phyloP scores from a whole-genome alignment of 2,797 vertebrate genomes.

The Jordanella pulchra region DNA sequence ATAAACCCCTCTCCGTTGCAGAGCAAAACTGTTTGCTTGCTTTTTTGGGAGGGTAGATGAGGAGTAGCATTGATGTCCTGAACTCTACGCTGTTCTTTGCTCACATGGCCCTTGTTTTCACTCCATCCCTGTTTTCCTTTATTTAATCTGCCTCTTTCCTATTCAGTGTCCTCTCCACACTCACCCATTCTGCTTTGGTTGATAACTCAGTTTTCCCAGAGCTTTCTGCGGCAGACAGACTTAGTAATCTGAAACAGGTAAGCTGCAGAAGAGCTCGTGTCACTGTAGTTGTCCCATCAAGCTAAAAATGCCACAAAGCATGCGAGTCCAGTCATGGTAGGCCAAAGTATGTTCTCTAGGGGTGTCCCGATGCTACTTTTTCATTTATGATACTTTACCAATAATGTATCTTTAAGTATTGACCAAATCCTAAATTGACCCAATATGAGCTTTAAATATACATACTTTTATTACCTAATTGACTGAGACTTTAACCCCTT shows the following conservation, averaged over 20 bases:
- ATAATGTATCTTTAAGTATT: no score
- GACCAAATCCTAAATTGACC: no score
- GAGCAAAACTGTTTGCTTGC: constrained; percentile 41
- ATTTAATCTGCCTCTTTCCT: constrained; percentile 28
- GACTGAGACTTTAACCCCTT: no score
- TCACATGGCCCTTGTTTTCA: constrained; percentile 9
- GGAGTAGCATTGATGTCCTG: constrained; percentile 8
- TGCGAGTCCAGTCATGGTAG: constrained; percentile 46
- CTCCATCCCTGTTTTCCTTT: constrained; percentile 31
- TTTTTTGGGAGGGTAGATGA: neutral
- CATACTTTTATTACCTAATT: no score
- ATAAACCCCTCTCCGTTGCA: constrained; percentile 71
- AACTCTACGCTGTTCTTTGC: constrained; percentile 16
- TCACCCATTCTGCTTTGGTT: constrained; percentile 72
- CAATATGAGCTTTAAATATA: no score
- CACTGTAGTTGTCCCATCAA: constrained; percentile 32
- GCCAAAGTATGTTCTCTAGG: constrained; percentile 4
- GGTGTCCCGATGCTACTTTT: no score
- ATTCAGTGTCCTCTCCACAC: constrained; percentile 47
- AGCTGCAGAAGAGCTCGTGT: constrained; percentile 45
- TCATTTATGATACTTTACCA: no score
- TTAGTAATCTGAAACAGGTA: constrained; percentile 66
- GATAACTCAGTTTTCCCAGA: constrained; percentile 59
- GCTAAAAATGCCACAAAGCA: constrained; percentile 49
- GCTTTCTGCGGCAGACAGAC: constrained; percentile 67